These are phyloP conservation scores for Netelia fuscicornis DNA, from an alignment of 2,888 invertebrate genomes.

Conservation along the genomic window DNA sequence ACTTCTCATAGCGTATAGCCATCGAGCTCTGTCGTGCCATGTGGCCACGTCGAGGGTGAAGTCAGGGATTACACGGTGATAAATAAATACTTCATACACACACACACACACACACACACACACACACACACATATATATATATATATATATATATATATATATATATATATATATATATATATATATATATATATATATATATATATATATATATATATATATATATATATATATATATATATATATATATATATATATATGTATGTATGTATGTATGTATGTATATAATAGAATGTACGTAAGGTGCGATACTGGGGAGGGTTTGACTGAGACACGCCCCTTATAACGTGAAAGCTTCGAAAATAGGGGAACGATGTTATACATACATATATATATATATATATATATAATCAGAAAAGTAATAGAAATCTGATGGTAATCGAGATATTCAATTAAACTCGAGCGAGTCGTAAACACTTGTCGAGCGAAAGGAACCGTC, in stretches of 20 bases:
- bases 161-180: no score
- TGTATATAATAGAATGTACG: neutral
- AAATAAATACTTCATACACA: slow-evolving; percentile 81
- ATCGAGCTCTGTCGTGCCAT: slow-evolving; percentile 77
- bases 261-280: neutral
- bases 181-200: no score
- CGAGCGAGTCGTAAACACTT: slow-evolving; percentile 50
- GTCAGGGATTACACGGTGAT: slow-evolving; percentile 84
- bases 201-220: no score
- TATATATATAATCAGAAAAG: neutral
- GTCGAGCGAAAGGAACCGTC: slow-evolving; percentile 32
- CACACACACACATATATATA: no score
- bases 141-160: neutral
- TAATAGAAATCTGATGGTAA: slow-evolving; percentile 59
- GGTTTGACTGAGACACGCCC: slow-evolving; percentile 61
- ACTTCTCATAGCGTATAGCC: slow-evolving; percentile 71
- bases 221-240: no score
- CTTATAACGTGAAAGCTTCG: slow-evolving; percentile 35
- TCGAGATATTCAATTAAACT: slow-evolving; percentile 42
- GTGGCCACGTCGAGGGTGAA: slow-evolving; percentile 81
- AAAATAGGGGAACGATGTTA: slow-evolving; percentile 42
- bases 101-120: neutral
- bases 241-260: slow-evolving; percentile 3
- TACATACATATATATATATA: neutral
- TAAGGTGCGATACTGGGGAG: slow-evolving; percentile 53